Evolutionary conservation across 2,113 vertebrate genomes (phyloP).

Genomic region (Callipepla squamata): DNA sequence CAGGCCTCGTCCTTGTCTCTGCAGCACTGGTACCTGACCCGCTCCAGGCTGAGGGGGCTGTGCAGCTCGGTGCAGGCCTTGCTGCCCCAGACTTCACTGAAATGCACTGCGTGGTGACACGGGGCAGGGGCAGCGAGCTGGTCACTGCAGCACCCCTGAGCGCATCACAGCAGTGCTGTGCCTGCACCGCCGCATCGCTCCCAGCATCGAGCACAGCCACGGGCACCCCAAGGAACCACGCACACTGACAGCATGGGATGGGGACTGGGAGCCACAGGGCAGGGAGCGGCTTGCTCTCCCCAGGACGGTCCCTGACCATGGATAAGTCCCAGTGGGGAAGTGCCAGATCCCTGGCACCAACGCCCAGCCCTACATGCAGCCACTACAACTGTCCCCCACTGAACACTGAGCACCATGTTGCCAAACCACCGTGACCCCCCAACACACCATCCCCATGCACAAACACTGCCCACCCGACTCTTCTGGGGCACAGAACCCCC

Average conservation of each 20-base stretch:
- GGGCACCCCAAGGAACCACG: background rate
- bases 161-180: background rate
- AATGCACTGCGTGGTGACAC: background rate
- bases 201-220: background rate
- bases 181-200: background rate
- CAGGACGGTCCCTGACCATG: background rate
- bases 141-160: background rate
- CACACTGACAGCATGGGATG: background rate
- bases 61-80: background rate
- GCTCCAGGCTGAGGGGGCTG: too few species aligned
- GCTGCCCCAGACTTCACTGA: background rate
- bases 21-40: background rate
- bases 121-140: background rate
- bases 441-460: background rate
- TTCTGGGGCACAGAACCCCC: fast-evolving
- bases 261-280: background rate
- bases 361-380: background rate
- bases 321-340: background rate
- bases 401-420: background rate
- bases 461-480: background rate
- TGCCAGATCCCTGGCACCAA: background rate
- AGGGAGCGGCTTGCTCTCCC: background rate
- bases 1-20: background rate
- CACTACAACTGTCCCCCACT: background rate
- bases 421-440: fast-evolving